A percentile compares a stretch with the other conserved stretches of the same genome.
phyloP scores from a whole-genome alignment of 1,140 invertebrate species.

The Myzus persicae region DNA sequence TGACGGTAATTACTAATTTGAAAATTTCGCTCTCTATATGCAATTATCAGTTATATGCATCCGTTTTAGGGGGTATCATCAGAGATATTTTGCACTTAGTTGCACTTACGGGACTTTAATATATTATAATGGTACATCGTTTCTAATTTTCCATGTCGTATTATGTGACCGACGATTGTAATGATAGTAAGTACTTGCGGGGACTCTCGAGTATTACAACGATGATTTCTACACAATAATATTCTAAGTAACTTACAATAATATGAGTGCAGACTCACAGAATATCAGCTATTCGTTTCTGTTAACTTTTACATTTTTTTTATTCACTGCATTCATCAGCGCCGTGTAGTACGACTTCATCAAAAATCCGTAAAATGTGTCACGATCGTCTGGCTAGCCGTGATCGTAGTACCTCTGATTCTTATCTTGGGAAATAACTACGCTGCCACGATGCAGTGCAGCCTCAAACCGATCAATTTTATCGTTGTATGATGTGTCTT shows the following conservation, averaged over 20 bases:
- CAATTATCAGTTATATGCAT: too few species aligned
- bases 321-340: background rate
- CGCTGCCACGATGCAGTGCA: background rate
- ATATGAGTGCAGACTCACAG: background rate
- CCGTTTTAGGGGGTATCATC: too few species aligned
- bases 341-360: background rate
- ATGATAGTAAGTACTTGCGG: background rate
- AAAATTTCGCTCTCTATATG: background rate
- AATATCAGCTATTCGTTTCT: background rate
- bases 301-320: background rate
- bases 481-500: background rate
- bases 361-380: background rate
- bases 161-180: background rate
- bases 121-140: background rate
- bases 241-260: background rate
- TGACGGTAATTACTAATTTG: background rate
- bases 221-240: background rate
- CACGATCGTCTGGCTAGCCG: background rate
- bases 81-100: background rate
- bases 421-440: background rate
- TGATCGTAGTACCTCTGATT: background rate
- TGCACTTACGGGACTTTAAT: background rate
- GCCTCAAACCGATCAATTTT: background rate
- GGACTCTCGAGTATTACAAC: background rate
- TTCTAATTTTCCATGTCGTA: background rate